Evolutionary conservation across 2,888 invertebrate genomes (phyloP), one percentile per base, ranked within the genome.

Genomic region (Bembecia ichneumoniformis): DNA sequence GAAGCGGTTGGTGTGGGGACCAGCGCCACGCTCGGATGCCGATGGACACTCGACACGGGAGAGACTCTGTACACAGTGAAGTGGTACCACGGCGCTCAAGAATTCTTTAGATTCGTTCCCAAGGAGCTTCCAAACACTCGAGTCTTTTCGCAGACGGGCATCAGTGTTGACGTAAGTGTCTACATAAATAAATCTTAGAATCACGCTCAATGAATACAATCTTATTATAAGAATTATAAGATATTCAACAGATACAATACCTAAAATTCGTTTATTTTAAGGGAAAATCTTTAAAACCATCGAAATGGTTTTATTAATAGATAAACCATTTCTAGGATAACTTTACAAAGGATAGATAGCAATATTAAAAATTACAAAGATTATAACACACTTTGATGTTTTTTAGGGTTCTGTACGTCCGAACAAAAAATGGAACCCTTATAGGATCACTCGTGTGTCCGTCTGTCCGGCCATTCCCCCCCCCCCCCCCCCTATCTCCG

Each of bases 41-140:
- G 89, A 52, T 94, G 93, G 88, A 89, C 93, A 60, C 82, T 94
- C 51, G 91, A 93, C 69, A 89, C 90, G 3, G 86, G 86, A 3
- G 93, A 93, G 58, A 88, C 90, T 7, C 86, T 94, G 5, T 94
- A 94, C 79, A 91, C 93, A 35, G 92, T 94, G 58, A 94, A 94
- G 77, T 94, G 94, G 94, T 94, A 94, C 86, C 93, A 93, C 71
- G 93, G 93, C 1, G 80, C 88, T 7, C 89, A 91, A 58, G 94
- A 94, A 77, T 94, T 94, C 88, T 94, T 92, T 83, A 89, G 94
- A 59, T 94, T 90, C 72, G 90, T 94, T 60, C 94, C 94, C n/a
- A 94, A 94, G 72, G 94, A 94, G 69, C 77, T 92, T 58, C 94
- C 94, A n/a, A 91, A 92, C 58, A 92, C 92, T 7, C 88, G 90